Evolutionary conservation across 2,797 vertebrate genomes (phyloP), one percentile per base, ranked within the genome.

Genomic region (Ctenopoma multispine): DNA sequence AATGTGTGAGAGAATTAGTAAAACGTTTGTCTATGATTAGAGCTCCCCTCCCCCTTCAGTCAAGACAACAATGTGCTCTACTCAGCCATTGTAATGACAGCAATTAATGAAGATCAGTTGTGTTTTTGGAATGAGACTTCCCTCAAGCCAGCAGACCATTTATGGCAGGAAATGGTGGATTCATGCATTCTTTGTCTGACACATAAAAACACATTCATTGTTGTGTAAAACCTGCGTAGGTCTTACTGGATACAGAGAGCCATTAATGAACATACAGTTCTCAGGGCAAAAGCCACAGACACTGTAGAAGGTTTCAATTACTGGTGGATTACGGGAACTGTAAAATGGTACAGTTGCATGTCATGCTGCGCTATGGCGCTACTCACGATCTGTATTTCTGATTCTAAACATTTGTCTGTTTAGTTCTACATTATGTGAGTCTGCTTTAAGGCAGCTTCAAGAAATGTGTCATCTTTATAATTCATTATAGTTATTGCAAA

Each of bases 81-180:
- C 76, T 83, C 69, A 51, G 62, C 63, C 38, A 4, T 20, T 66
- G 57, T 83, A 49, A 85, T 81, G 70, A 72, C 76, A 79, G 79
- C 74, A 73, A 90, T 91, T 92, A 92, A 93, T 86, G 87, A 74
- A 78, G 72, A 76, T 83, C 67, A 73, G 70, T 83, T 85, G 85
- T 77, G 75, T 80, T 80, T 77, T 85, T 89, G 80, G 92, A 90
- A 90, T 69, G 81, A 94, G 89, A 72, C 74, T 81, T 74, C 83
- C 85, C 85, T 74, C 41, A 20, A 86, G 90, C 86, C 84, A 67
- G 75, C 77, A 80, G 81, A 80, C 62, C 65, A 14, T 93, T 93
- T 89, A 92, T 85, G 71, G 84, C 91, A 90, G 92, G 92, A 94
- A 92, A 88, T 75, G 44, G 75, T 79, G 82, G 75, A 87, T 89